These are phyloP conservation scores for Drosophila mayri DNA, from an alignment of 1,140 invertebrate genomes.

Conservation along the genomic window DNA sequence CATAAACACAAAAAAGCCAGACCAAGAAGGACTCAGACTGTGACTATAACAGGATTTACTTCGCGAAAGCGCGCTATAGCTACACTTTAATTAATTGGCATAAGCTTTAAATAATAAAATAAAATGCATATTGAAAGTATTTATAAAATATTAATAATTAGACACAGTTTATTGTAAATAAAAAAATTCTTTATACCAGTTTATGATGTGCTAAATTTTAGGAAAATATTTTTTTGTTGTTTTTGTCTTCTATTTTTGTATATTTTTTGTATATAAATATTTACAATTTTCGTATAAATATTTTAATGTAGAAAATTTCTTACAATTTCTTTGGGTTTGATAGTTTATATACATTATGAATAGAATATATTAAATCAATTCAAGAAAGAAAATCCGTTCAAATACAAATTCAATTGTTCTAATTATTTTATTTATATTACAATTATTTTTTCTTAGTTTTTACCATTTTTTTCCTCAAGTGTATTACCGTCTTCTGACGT, in stretches of 20 bases:
- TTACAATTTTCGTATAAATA: no score
- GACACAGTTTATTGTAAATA: no score
- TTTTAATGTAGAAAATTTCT: no score
- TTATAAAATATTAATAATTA: not conserved
- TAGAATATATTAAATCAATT: no score
- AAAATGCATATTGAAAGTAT: no score
- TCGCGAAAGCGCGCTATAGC: constrained; percentile 2
- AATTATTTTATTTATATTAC: not conserved
- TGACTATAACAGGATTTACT: constrained; percentile 26
- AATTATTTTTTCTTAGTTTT: not conserved
- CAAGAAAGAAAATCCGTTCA: no score
- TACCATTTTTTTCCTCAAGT: constrained; percentile 3
- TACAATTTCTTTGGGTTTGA: not conserved
- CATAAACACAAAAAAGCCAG: constrained; percentile 32
- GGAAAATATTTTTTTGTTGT: not conserved
- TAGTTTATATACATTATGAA: no score
- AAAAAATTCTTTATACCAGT: no score
- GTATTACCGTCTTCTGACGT: constrained; percentile 19
- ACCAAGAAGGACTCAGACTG: constrained; percentile 4
- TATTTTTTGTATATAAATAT: no score
- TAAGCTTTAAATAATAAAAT: not conserved
- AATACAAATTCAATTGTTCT: no score
- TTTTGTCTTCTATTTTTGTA: not conserved
- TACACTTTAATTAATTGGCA: constrained; percentile 11
- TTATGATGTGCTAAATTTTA: not conserved